A percentile compares a stretch with the other conserved stretches of the same genome.
Evolutionary conservation across 64 coral and sea anemone genomes (phyloP).

Genomic region (Stichodactyla mertensii): DNA sequence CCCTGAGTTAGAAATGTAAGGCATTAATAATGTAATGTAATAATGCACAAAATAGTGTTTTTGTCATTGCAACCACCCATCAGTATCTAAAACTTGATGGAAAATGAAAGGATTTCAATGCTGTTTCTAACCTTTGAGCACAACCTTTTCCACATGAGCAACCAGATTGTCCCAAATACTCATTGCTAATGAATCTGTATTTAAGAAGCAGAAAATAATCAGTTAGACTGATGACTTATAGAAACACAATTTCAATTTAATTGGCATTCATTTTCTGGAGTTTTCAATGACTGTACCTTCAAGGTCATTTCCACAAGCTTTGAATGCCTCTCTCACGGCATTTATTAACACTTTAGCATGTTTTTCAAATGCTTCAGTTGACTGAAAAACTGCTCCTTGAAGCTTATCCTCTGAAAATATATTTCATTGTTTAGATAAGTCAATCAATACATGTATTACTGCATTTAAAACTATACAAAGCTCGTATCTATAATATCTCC

Average conservation of each 20-base stretch:
- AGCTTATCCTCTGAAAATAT: slow-evolving; percentile 32
- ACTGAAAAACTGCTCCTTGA: slow-evolving; percentile 36
- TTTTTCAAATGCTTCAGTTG: slow-evolving; percentile 54
- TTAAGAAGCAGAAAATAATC: background rate
- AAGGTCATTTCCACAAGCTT: slow-evolving; percentile 52
- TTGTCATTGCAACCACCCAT: too few relatives aligned
- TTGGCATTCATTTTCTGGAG: background rate
- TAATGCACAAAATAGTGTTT: too few relatives aligned
- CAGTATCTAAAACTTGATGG: background rate
- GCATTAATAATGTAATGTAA: too few relatives aligned
- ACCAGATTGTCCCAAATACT: slow-evolving; percentile 39
- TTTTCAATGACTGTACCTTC: slow-evolving; percentile 20
- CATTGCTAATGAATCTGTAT: slow-evolving; percentile 32
- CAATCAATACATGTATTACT: too few relatives aligned
- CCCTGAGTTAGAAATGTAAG: too few relatives aligned
- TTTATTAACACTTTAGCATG: slow-evolving; percentile 49
- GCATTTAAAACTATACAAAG: too few relatives aligned
- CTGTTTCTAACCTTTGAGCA: slow-evolving; percentile 21
- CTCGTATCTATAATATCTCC: too few relatives aligned
- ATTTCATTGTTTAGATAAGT: too few relatives aligned
- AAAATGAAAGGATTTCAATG: background rate
- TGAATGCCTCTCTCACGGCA: slow-evolving; percentile 60
- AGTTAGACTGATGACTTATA: too few relatives aligned
- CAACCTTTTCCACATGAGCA: slow-evolving; percentile 32
- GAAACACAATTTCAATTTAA: background rate